A percentile compares a stretch with the other conserved stretches of the same genome.
These are phyloP conservation scores for Podilymbus podiceps DNA, from an alignment of 2,113 vertebrate species.

Conservation along the genomic window DNA sequence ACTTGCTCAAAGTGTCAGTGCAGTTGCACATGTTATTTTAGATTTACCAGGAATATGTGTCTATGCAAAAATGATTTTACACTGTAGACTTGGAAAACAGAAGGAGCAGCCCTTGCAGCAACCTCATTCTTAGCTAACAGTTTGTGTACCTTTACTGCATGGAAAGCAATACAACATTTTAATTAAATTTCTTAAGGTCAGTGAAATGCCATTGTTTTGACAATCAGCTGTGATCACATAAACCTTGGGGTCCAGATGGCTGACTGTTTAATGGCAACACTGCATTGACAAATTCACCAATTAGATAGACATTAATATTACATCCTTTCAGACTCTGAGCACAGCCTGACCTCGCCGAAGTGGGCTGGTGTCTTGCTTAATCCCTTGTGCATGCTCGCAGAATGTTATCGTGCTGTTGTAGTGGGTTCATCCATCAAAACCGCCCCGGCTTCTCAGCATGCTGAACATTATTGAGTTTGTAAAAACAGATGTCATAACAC, in stretches of 20 bases:
- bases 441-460: slow-evolving; percentile 18
- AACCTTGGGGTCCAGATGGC: slow-evolving; percentile 60
- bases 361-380: slow-evolving; percentile 63
- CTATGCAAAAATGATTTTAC: slow-evolving; percentile 7
- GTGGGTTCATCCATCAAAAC: slow-evolving; percentile 68
- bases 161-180: slow-evolving; percentile 52
- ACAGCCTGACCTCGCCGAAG: slow-evolving; percentile 56
- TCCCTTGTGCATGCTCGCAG: slow-evolving; percentile 38
- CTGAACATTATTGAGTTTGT: slow-evolving; percentile 64
- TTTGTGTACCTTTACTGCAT: slow-evolving; percentile 38
- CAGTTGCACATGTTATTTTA: not conserved
- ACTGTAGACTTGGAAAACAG: not conserved
- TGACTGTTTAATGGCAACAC: slow-evolving; percentile 63
- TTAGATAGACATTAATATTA: slow-evolving; percentile 74
- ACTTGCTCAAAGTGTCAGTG: not conserved
- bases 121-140: slow-evolving; percentile 3
- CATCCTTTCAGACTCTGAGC: slow-evolving; percentile 67
- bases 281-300: slow-evolving; percentile 70
- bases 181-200: slow-evolving; percentile 74
- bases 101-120: slow-evolving; percentile 14
- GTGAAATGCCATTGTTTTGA: slow-evolving; percentile 65
- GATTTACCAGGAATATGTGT: not conserved
- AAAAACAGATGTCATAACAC: slow-evolving; percentile 61
- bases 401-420: slow-evolving; percentile 59
- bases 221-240: slow-evolving; percentile 62